Conservation (phyloP, 2,888 invertebrate species). For the Phalangium opilio region DNA sequence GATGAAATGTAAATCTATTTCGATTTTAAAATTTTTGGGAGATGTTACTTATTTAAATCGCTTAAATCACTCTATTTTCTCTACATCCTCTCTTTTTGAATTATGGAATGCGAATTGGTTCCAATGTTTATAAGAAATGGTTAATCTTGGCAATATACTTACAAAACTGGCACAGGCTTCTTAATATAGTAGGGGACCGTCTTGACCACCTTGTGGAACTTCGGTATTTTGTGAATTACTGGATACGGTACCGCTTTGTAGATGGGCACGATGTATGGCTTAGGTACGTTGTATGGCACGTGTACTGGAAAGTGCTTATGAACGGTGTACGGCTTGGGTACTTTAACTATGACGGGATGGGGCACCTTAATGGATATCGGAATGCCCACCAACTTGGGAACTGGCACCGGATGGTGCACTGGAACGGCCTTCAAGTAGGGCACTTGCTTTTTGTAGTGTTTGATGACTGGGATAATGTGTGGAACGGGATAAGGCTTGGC, state of each 20-base stretch:
- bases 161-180: too few species aligned
- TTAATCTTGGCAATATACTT: too few species aligned
- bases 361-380: conserved; percentile 17
- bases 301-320: conserved; percentile 16
- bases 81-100: too few species aligned
- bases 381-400: conserved; percentile 11
- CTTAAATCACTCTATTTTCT: too few species aligned
- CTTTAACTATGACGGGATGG: conserved; percentile 22
- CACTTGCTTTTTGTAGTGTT: conserved; percentile 16
- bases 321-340: conserved; percentile 21
- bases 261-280: conserved; percentile 14
- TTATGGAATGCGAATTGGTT: too few species aligned
- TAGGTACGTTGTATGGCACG: conserved; percentile 10
- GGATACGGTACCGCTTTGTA: conserved; percentile 12
- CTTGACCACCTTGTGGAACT: too few species aligned
- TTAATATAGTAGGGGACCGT: too few species aligned
- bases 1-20: too few species aligned
- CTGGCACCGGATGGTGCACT: conserved; percentile 10
- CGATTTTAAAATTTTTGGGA: too few species aligned
- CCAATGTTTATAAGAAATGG: too few species aligned
- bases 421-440: conserved; percentile 15
- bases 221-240: too few species aligned
- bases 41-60: too few species aligned
- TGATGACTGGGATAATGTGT: conserved; percentile 8
- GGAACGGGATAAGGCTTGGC: conserved; percentile 17